phyloP scores from a whole-genome alignment of 1,140 invertebrate genomes.

The Manduca sexta region DNA sequence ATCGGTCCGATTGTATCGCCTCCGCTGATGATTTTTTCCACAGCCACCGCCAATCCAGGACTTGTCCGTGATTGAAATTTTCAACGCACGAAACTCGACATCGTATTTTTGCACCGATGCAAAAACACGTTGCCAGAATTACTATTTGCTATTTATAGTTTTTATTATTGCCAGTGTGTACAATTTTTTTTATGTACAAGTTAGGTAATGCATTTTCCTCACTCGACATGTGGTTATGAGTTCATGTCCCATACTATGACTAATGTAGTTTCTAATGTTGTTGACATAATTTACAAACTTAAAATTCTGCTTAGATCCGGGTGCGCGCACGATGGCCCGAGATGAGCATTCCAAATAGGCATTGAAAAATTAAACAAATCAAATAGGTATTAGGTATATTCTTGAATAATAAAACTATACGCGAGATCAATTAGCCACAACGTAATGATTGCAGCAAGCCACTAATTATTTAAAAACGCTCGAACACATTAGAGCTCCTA shows the following conservation, averaged over 20 bases:
- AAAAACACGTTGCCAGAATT: conserved; percentile 42
- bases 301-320: conserved; percentile 8
- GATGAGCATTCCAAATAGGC: background rate
- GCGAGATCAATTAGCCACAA: conserved; percentile 37
- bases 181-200: no score
- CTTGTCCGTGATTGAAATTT: conserved; percentile 56
- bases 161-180: no score
- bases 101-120: conserved; percentile 51
- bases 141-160: conserved; percentile 25
- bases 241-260: no score
- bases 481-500: conserved; percentile 27
- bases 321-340: background rate
- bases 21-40: conserved; percentile 32
- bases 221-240: conserved; percentile 40
- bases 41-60: conserved; percentile 28
- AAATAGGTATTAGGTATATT: background rate
- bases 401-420: conserved; percentile 27
- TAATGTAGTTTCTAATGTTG: no score
- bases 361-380: no score
- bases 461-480: conserved; percentile 37
- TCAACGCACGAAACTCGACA: conserved; percentile 45
- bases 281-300: no score
- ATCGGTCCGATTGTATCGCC: conserved; percentile 48
- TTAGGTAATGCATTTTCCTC: no score
- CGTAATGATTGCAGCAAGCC: conserved; percentile 25